Percentiles rank a stretch among this genome's conserved stretches.
Evolutionary conservation across 1,140 invertebrate species (phyloP).

Genomic region (Anastatus disparis): DNA sequence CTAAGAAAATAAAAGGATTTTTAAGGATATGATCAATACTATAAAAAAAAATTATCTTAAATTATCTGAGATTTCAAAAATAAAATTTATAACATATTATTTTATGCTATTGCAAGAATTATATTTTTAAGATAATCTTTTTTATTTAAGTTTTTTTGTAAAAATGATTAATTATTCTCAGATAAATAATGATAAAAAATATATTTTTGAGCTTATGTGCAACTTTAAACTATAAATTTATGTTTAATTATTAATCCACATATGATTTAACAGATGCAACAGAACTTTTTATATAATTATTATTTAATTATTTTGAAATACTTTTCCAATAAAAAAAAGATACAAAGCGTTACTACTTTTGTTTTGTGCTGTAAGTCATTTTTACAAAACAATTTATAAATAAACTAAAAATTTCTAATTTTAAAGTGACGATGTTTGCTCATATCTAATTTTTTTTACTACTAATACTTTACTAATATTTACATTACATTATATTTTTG

Average conservation of each 20-base stretch:
- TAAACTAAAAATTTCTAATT: neutral
- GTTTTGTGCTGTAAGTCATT: no score
- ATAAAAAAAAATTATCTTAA: conserved; percentile 5
- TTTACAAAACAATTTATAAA: conserved; percentile 2
- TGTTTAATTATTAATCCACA: no score
- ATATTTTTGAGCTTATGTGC: no score
- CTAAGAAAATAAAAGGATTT: conserved; percentile 11
- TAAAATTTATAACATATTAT: neutral
- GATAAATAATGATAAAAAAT: no score
- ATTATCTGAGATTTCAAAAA: neutral
- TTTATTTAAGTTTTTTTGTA: no score
- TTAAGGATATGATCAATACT: no score
- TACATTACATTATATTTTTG: neutral
- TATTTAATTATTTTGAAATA: conserved; percentile 20
- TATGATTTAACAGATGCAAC: no score
- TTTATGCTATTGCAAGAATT: neutral
- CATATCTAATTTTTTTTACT: no score
- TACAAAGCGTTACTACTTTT: neutral
- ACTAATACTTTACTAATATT: no score
- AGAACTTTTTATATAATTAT: neutral
- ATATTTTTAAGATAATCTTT: no score
- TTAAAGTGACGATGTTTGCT: neutral
- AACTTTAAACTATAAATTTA: no score
- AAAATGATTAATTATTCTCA: no score
- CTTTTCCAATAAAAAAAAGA: conserved; percentile 10